Evolutionary conservation across 2,113 vertebrate genomes (phyloP).

Genomic region (Scophthalmus maximus): DNA sequence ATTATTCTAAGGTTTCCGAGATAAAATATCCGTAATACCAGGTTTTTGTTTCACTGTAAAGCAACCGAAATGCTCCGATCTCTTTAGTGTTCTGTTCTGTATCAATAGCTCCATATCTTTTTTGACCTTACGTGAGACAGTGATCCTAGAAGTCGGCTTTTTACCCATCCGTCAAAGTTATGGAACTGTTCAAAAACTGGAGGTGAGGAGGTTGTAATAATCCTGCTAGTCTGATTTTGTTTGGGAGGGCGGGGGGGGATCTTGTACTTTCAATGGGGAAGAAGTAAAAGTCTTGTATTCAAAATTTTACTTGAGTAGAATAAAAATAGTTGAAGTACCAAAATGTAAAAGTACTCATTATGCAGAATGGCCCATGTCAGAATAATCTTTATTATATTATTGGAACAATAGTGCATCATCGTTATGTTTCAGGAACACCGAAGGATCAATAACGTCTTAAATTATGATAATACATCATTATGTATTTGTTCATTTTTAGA

Average conservation of each 20-base stretch:
- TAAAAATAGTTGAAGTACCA: neutral
- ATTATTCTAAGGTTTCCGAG: neutral
- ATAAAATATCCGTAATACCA: slow-evolving; percentile 3
- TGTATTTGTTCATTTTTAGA: neutral
- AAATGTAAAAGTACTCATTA: neutral
- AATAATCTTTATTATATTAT: neutral
- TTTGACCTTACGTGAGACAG: neutral
- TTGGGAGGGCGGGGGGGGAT: too few relatives aligned
- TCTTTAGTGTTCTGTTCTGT: neutral
- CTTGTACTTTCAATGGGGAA: too few relatives aligned
- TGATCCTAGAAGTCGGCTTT: neutral
- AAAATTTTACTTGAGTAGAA: too few relatives aligned
- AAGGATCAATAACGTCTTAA: neutral
- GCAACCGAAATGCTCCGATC: too few relatives aligned
- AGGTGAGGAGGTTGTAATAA: too few relatives aligned
- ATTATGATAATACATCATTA: neutral
- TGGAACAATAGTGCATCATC: neutral
- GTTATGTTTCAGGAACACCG: neutral
- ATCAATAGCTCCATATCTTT: slow-evolving; percentile 2
- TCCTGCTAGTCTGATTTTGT: too few relatives aligned
- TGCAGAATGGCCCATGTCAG: neutral
- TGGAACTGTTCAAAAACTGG: too few relatives aligned
- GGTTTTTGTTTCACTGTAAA: too few relatives aligned
- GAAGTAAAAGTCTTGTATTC: too few relatives aligned
- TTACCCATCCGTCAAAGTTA: neutral